Percentiles rank a stretch among this genome's conserved stretches.
These are phyloP conservation scores for Paraplagusia blochii DNA, from an alignment of 2,113 vertebrate species.

Conservation along the genomic window DNA sequence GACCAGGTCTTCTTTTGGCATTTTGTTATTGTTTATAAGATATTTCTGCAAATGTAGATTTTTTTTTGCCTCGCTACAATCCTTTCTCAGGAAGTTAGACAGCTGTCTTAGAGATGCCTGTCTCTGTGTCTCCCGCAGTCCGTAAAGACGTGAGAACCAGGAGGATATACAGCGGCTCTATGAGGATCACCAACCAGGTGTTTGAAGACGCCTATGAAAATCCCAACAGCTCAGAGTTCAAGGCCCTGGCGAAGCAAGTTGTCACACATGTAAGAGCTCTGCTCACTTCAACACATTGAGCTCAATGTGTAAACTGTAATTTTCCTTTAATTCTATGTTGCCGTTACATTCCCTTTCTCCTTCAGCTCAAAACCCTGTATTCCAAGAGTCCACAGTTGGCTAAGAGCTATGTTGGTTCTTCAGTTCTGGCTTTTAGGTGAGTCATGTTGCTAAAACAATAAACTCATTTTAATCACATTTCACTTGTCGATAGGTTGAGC, in stretches of 20 bases:
- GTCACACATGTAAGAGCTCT: conserved; percentile 56
- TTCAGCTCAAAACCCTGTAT: conserved; percentile 71
- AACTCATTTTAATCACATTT: too few species aligned
- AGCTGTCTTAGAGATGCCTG: not conserved
- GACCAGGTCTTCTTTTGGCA: too few species aligned
- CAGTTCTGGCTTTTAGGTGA: conserved; percentile 77
- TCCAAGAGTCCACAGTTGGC: conserved; percentile 48
- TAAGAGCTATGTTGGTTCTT: conserved; percentile 68
- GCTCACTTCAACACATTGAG: not conserved
- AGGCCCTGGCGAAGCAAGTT: conserved; percentile 63
- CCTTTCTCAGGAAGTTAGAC: not conserved
- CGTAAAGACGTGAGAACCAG: conserved; percentile 56
- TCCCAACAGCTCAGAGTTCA: conserved; percentile 62
- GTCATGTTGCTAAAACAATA: not conserved
- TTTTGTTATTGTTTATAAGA: too few species aligned
- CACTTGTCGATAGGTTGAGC: too few species aligned
- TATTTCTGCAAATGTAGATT: too few species aligned
- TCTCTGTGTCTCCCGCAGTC: conserved; percentile 50
- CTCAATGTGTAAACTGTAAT: not conserved
- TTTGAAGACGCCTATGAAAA: conserved; percentile 69
- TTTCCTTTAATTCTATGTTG: not conserved
- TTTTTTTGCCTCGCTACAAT: not conserved
- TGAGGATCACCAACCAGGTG: conserved; percentile 72
- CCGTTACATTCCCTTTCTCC: conserved; percentile 9
- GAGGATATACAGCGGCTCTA: conserved; percentile 73